A percentile compares a stretch with the other conserved stretches of the same genome.
Conservation (phyloP, 2,888 invertebrate genomes). For the Barypeithes pellucidus region DNA sequence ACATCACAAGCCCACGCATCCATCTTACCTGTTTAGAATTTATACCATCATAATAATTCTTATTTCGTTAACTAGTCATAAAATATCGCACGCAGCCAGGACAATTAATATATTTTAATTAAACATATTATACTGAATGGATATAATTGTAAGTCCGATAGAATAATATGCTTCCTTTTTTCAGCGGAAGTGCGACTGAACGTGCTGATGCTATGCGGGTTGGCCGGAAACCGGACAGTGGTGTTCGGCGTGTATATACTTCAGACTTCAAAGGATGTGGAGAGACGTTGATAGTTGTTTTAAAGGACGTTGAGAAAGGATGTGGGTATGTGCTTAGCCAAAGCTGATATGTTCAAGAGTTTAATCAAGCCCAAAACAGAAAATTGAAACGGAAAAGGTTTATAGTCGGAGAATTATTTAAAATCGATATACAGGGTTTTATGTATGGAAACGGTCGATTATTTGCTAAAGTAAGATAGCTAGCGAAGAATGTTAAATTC, state of each 20-base stretch:
- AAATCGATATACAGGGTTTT: too few species aligned
- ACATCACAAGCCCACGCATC: too few species aligned
- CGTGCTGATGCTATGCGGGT: constrained; percentile 44
- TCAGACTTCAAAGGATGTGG: constrained; percentile 50
- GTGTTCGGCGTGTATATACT: constrained; percentile 35
- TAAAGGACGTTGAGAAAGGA: constrained; percentile 10
- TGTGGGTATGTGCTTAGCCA: constrained; percentile 13
- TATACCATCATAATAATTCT: too few species aligned
- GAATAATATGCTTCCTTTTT: constrained; percentile 51
- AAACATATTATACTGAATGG: constrained; percentile 24
- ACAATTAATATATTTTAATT: constrained; percentile 30
- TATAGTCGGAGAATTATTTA: too few species aligned
- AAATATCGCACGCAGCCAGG: constrained; percentile 1
- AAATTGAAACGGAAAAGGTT: not conserved
- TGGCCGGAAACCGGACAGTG: constrained; percentile 48
- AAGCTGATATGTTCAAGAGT: not conserved
- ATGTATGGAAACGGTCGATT: too few species aligned
- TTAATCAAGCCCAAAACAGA: not conserved
- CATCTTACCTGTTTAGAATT: too few species aligned
- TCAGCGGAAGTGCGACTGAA: constrained; percentile 50
- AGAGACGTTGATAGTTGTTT: constrained; percentile 9
- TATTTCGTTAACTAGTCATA: too few species aligned
- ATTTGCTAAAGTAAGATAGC: too few species aligned
- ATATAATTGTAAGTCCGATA: constrained; percentile 49
- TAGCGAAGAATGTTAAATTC: too few species aligned